Evolutionary conservation across 2,888 invertebrate genomes (phyloP), one percentile per base, ranked within the genome.

Genomic region (Sphaerophoria rueppellii): DNA sequence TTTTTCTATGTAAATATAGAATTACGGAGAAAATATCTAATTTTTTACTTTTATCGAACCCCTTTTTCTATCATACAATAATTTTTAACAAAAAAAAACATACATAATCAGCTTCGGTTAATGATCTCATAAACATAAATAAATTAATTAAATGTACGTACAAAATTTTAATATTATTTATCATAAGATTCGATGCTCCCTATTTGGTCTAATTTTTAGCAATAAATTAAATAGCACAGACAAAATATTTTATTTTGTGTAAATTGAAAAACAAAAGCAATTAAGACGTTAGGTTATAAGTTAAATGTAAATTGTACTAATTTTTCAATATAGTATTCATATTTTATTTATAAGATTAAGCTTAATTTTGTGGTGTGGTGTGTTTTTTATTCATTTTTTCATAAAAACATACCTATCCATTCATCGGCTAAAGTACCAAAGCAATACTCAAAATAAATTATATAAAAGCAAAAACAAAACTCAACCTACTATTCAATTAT

Each of bases 391-490:
- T 43, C 0, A 16, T 50, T 14, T 54, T 54, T 48, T 46, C 48
- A 7, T 6, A 37, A 50, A 16, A 57, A 16, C 54, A 71, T 81
- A 74, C 54, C 58, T 37, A 76, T 81, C 77, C 55, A 85, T 87
- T 88, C 87, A 89, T 90, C 91, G 91, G 91, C 91, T 91, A 91
- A 91, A 90, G 91, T 91, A 91, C 91, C 91, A 91, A 91, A 91
- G 91, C 91, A 91, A 91, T 91, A 91, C 91, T 91, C 91, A 90
- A 89, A 87, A 83, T 14, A n/a, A 12, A 48, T 48, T 14, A 4
- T 16, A 81, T 85, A 83, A 86, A 83, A 69, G 76, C 6, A 50
- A 87, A 83, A 69, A 78, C 6, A 50, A 87, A 81, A 87, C 87
- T 86, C 86, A 87, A 88, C 87, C 87, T 87, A 87, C 86, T 85